Evolutionary conservation across 2,113 vertebrate genomes (phyloP), one percentile per base, ranked within the genome.

Genomic region (Rattus rattus): DNA sequence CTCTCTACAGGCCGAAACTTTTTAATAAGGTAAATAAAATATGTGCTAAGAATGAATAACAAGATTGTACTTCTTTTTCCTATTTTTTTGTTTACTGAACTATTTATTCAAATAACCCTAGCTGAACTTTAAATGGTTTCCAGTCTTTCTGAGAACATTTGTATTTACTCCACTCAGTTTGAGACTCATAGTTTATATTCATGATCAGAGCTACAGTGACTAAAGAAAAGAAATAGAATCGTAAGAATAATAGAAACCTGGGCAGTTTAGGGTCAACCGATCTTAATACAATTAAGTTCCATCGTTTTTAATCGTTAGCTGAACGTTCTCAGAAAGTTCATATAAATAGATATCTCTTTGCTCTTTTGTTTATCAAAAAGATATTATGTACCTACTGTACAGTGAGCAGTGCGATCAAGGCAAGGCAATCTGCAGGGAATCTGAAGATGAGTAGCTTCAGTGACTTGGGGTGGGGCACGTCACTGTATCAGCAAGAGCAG

Each of bases 11-110:
- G 3, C 54, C 80, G 86, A 73, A 92, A 76, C 14, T 63, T 92
- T 97, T 90, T 93, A 92, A 95, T 69, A n/a, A 91, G 2, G 14
- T 33, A 91, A 85, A 52, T 56, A 67, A 93, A 95, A 83, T 70
- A 33, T 54, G 77, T 63, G 47, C 91, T 73, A 88, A 81, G 28
- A 90, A 95, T 75, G 28, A 54, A 12, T 65, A 83, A 43, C 28
- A 75, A 87, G 92, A 33, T 84, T 56, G 9, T 75, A 65, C 72
- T 81, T 91, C 59, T 73, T 84, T 93, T 93, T 91, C 76, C n/a
- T 86, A 20, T 81, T 88, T 91, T 91, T 94, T 93, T 90, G 61
- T 75, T 90, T 94, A 75, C 13, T 59, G 26, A 88, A 76, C 90
- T 85, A 84, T 84, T 75, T 93, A 65, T 56, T 85, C 70, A 28